Conservation (phyloP, 2,888 invertebrate species). For the Phalera bucephala region DNA sequence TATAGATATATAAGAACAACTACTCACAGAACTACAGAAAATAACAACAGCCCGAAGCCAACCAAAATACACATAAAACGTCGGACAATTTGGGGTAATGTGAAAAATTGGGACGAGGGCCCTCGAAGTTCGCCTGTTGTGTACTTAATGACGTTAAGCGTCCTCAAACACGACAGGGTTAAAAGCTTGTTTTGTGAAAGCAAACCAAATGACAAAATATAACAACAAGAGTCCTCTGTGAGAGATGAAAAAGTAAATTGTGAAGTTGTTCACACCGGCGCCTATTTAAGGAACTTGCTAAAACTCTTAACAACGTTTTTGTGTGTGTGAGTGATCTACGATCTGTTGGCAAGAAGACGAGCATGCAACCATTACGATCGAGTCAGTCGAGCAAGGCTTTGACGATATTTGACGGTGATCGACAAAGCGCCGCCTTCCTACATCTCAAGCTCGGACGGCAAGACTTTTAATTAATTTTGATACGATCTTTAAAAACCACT, state of each 20-base stretch:
- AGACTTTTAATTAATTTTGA: conserved; percentile 32
- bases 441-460: background rate
- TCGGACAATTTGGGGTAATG: conserved; percentile 39
- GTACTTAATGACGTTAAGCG: conserved; percentile 40
- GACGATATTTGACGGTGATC: conserved; percentile 30
- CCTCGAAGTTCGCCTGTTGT: conserved; percentile 29
- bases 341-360: too few species aligned
- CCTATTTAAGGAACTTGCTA: conserved; percentile 33
- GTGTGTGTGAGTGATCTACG: too few species aligned
- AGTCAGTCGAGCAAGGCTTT: conserved; percentile 36
- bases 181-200: conserved; percentile 42
- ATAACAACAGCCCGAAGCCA: conserved; percentile 18
- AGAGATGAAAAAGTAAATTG: conserved; percentile 48
- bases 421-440: conserved; percentile 5
- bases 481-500: conserved; percentile 16
- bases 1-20: too few species aligned
- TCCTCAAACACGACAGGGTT: conserved; percentile 36
- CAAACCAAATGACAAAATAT: conserved; percentile 42
- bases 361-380: too few species aligned
- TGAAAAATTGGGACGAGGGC: conserved; percentile 39
- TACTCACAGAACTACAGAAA: too few species aligned
- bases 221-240: conserved; percentile 36
- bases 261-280: conserved; percentile 28
- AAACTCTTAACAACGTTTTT: conserved; percentile 34
- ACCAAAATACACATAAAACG: conserved; percentile 25